Evolutionary conservation across 2,888 invertebrate genomes (phyloP).

Genomic region (Caenorhabditis zanzibari): DNA sequence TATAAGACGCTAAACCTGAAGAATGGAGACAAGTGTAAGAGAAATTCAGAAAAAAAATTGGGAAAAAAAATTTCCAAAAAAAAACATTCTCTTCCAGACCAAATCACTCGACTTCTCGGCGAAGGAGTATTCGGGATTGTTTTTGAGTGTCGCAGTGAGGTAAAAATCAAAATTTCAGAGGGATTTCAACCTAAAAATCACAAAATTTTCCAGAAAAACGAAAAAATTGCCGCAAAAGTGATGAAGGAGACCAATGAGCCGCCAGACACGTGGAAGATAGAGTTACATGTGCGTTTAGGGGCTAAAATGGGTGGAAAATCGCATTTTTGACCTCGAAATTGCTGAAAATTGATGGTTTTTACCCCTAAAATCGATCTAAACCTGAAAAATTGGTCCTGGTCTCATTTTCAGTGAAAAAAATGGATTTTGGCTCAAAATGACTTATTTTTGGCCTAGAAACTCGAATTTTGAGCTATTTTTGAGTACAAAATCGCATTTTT

Average conservation of each 20-base stretch:
- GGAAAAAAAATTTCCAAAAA: background rate
- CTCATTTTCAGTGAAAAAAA: too few species aligned
- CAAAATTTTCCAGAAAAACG: background rate
- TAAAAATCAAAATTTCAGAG: background rate
- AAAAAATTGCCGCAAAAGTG: conserved; percentile 13
- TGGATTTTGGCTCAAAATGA: background rate
- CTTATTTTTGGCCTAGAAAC: background rate
- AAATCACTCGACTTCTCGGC: background rate
- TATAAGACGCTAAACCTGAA: background rate
- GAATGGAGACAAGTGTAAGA: background rate
- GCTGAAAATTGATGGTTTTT: background rate
- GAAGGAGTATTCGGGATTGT: conserved; percentile 24
- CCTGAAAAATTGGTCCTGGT: background rate
- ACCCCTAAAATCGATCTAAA: background rate
- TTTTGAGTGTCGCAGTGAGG: background rate
- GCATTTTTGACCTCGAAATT: background rate
- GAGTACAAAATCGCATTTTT: background rate
- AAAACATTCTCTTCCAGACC: background rate
- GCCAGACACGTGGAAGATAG: conserved; percentile 5
- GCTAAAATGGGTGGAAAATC: background rate
- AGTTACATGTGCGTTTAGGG: conserved; percentile 2
- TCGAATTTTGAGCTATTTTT: background rate
- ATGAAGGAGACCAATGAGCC: conserved; percentile 7
- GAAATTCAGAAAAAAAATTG: background rate
- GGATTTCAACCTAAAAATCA: too few species aligned